These are phyloP conservation scores for Trematomus loennbergii DNA, from an alignment of 2,113 vertebrate genomes.

Conservation along the genomic window DNA sequence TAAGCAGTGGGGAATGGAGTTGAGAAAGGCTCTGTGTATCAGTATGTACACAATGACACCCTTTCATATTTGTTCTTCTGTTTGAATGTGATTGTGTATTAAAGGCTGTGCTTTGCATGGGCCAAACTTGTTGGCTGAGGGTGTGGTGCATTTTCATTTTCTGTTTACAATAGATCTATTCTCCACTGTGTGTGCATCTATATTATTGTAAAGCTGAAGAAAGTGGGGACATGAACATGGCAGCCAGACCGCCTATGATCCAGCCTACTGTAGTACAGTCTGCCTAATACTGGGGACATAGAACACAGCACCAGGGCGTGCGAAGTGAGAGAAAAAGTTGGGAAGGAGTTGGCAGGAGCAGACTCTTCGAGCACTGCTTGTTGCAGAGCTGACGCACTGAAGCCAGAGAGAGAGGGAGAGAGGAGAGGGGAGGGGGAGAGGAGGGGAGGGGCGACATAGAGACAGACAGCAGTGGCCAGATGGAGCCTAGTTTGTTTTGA, in stretches of 20 bases:
- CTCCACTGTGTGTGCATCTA: slow-evolving; percentile 18
- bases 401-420: slow-evolving; percentile 51
- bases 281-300: slow-evolving; percentile 3
- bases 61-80: slow-evolving; percentile 70
- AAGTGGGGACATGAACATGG: slow-evolving; percentile 15
- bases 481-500: slow-evolving; percentile 78
- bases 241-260: slow-evolving; percentile 40
- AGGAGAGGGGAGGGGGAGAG: slow-evolving; percentile 25
- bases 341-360: slow-evolving; percentile 78
- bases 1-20: slow-evolving; percentile 32
- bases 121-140: slow-evolving; percentile 63
- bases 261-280: slow-evolving; percentile 43
- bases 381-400: slow-evolving; percentile 82
- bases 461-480: slow-evolving; percentile 67
- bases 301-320: slow-evolving; percentile 51
- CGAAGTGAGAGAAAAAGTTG: slow-evolving; percentile 60
- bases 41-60: slow-evolving; percentile 75
- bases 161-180: slow-evolving; percentile 61
- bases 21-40: slow-evolving; percentile 56
- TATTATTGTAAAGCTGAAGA: slow-evolving; percentile 17
- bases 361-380: slow-evolving; percentile 66
- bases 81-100: slow-evolving; percentile 73
- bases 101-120: slow-evolving; percentile 59
- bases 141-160: slow-evolving; percentile 56
- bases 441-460: slow-evolving; percentile 23